Base-by-base conservation (phyloP, 2,888 invertebrate genomes). In the Netelia virgata region DNA sequence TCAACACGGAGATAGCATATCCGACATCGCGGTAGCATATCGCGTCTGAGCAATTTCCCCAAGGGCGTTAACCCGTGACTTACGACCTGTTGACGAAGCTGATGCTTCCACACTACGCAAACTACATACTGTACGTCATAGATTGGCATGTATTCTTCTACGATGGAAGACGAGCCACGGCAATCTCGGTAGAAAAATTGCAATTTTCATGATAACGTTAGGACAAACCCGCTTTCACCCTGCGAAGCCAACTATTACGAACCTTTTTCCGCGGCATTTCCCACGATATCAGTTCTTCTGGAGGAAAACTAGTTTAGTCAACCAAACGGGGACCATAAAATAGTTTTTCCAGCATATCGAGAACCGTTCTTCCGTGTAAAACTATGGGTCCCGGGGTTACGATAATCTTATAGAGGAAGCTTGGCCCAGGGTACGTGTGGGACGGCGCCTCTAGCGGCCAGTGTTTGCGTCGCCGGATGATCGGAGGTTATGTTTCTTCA, bases 31-130 rank as follows among this genome's bases (percentile, higher is more conserved):
- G 55, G 55, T 41, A 55, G 41, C 59, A 61, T 83, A 75, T 79
- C 87, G 86, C 73, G 87, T 80, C 87, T 84, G 78, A 78, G 82
- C 90, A 87, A 90, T 90, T 90, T 90, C 88, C 74, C 90, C 89
- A 80, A 69, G 88, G 89, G 88, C 81, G 76, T 90, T 88, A 86
- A 88, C 87, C 87, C 85, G 63, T 86, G 86, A 86, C 87, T 89
- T 88, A 20, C 57, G 82, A 87, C 82, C 81, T 85, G 79, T 79
- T 79, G 79, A 74, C 83, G 55, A 78, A 79, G 75, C 68, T 76
- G 43, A 16, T 64, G 18, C 53, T 20, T 20, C 23, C 53, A 75
- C 53, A 83, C 59, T 64, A 43, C n/a, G 43, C 10, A 74, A 63
- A 50, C 18, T 63, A 69, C 55, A 63, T 41, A 47, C 55, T 16